Conservation (phyloP, 2,888 invertebrate species). For the Lamellibrachia satsuma region DNA sequence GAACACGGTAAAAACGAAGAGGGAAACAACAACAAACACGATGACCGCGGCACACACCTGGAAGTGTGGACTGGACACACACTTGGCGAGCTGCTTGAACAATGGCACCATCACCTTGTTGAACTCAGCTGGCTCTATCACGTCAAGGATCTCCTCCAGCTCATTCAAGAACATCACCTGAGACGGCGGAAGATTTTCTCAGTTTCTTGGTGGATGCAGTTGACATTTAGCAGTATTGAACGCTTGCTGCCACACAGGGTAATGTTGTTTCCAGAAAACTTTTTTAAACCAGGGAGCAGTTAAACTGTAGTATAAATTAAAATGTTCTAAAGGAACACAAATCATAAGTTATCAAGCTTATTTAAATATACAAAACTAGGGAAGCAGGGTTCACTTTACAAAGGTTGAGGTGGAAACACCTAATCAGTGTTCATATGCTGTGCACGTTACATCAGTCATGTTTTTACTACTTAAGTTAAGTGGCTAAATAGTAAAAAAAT, state of each 20-base stretch:
- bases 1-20: too few species aligned
- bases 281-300: not conserved
- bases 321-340: not conserved
- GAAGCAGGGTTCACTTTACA: not conserved
- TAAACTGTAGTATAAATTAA: not conserved
- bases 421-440: not conserved
- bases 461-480: not conserved
- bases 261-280: not conserved
- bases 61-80: conserved; percentile 99
- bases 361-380: not conserved
- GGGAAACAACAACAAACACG: not conserved
- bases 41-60: conserved; percentile 74
- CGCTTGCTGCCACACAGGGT: not conserved
- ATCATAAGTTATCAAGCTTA: not conserved
- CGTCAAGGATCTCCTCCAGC: conserved; percentile 98
- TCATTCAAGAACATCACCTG: conserved; percentile 99
- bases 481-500: not conserved
- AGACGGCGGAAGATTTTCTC: conserved; percentile 31
- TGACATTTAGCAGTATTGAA: not conserved
- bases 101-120: conserved; percentile 97
- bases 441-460: not conserved
- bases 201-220: not conserved
- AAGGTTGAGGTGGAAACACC: not conserved
- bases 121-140: conserved; percentile 99
- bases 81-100: conserved; percentile 97